Percentiles rank a stretch among this genome's conserved stretches.
Conservation (phyloP, 2,113 vertebrate species). For the Artemisiospiza belli region DNA sequence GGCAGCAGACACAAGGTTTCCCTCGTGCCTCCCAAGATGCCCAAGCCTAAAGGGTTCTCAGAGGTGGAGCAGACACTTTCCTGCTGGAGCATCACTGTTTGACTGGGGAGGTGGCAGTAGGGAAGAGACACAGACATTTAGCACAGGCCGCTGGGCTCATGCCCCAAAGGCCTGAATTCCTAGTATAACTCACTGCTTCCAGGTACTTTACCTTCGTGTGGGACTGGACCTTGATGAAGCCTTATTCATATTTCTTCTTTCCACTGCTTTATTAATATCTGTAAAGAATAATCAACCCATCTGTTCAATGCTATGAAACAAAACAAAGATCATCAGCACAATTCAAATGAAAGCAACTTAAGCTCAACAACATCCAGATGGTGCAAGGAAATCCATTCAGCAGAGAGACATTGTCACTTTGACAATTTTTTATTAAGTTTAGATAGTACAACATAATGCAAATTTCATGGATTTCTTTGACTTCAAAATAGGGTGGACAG, state of each 20-base stretch:
- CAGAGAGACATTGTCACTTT: slow-evolving; percentile 69
- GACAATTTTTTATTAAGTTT: slow-evolving; percentile 75
- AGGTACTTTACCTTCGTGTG: slow-evolving; percentile 98
- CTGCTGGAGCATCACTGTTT: slow-evolving; percentile 60
- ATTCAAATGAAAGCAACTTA: slow-evolving; percentile 80
- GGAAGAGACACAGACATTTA: slow-evolving; percentile 73
- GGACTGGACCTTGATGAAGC: slow-evolving; percentile 96
- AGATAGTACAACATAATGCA: slow-evolving; percentile 38
- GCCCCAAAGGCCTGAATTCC: slow-evolving; percentile 74
- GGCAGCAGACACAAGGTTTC: slow-evolving; percentile 51
- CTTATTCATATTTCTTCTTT: slow-evolving; percentile 97
- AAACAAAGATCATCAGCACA: slow-evolving; percentile 80
- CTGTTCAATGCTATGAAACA: slow-evolving; percentile 92
- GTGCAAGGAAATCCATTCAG: slow-evolving; percentile 76
- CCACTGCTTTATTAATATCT: slow-evolving; percentile 99
- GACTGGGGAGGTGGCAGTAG: slow-evolving; percentile 54
- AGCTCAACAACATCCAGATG: slow-evolving; percentile 72
- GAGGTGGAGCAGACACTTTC: slow-evolving; percentile 41
- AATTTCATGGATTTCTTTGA: slow-evolving; percentile 39
- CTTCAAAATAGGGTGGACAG: slow-evolving; percentile 29
- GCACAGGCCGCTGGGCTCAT: slow-evolving; percentile 65
- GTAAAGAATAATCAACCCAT: slow-evolving; percentile 99
- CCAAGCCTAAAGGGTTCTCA: slow-evolving; percentile 61
- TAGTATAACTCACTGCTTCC: slow-evolving; percentile 79
- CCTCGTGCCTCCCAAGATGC: slow-evolving; percentile 53